Base-by-base conservation (phyloP, 1,140 invertebrate species). In the Calliopsis andreniformis region DNA sequence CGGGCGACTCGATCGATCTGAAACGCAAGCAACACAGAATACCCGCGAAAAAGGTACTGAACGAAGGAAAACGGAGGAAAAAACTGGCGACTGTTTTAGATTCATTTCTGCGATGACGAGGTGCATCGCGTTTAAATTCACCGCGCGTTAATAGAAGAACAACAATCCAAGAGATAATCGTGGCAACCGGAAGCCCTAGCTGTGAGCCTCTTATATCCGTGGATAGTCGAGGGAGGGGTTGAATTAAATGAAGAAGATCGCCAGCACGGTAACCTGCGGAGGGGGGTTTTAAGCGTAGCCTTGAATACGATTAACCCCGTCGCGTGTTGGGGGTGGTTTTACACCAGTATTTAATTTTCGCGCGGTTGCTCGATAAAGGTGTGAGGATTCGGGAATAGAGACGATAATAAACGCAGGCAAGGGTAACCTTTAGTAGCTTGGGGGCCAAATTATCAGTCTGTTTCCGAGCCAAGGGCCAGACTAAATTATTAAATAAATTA, bases 81-180 rank as follows among this genome's bases (percentile, higher is more conserved):
- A n/a, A n/a, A n/a, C n/a, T n/a, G 35, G 35, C 35, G 35, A 39
- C 47, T n/a, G 5, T n/a, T 32, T n/a, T 20, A 25, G 12, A 25
- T 56, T 56, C 16, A 49, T 3, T 49, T 8, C n/a, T 7, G 8
- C 12, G 28, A 28, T 20, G 2, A 12, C 12, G 53, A 16, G 53
- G 18, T 2, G 30, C 4, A 23, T 25, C 6, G 23, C 10, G 45
- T 28, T 61, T n/a, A 51, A 71, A 71, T 61, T 49, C 7, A 20
- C 43, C 25, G 23, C 0, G 47, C 35, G 35, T 30, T 73, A 73
- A 73, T 73, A 49, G 32, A 64, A 73, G 47, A 45, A 64, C 28
- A 73, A 73, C 70, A 73, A 55, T 73, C 49, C 39, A n/a, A 63
- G 51, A 25, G 61, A 53, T 53, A 55, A 71, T 51, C 42, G 43